phyloP scores from a whole-genome alignment of 2,797 vertebrate genomes.

The Jordanella pulchra region DNA sequence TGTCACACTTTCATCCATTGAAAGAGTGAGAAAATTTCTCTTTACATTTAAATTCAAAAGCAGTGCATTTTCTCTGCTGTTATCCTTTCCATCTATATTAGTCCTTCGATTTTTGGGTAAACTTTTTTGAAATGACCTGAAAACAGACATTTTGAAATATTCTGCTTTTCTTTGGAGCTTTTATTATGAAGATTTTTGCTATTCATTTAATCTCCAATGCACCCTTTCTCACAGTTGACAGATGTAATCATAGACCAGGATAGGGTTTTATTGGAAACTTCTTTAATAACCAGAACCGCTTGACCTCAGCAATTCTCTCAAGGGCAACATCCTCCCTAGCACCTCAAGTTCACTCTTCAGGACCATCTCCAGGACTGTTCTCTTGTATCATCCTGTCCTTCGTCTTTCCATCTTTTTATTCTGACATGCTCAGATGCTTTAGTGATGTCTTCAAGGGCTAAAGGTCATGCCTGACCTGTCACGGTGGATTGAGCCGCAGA shows the following conservation, averaged over 20 bases:
- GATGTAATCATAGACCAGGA: constrained; percentile 78
- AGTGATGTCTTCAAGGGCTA: constrained; percentile 73
- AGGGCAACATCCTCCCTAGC: constrained; percentile 56
- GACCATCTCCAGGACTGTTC: constrained; percentile 42
- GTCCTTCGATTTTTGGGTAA: constrained; percentile 25
- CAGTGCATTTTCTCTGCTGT: constrained; percentile 44
- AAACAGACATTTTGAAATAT: constrained; percentile 14
- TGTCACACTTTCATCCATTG: constrained; percentile 67
- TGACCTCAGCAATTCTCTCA: constrained; percentile 74
- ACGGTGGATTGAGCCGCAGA: constrained; percentile 63
- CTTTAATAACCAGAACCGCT: constrained; percentile 76
- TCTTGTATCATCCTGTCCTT: constrained; percentile 32
- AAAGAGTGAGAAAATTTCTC: constrained; percentile 62
- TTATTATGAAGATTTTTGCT: constrained; percentile 50
- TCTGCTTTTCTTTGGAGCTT: constrained; percentile 22
- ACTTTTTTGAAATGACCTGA: constrained; percentile 18
- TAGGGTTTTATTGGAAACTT: constrained; percentile 73
- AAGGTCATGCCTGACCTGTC: constrained; percentile 76
- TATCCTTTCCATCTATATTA: constrained; percentile 24
- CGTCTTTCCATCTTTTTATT: constrained; percentile 47
- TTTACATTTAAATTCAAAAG: constrained; percentile 55
- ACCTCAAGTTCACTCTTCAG: constrained; percentile 29
- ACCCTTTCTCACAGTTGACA: constrained; percentile 63
- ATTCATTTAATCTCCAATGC: constrained; percentile 60
- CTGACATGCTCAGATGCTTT: constrained; percentile 74